Evolutionary conservation across 2,113 vertebrate genomes (phyloP).

Genomic region (Ciconia boyciana): DNA sequence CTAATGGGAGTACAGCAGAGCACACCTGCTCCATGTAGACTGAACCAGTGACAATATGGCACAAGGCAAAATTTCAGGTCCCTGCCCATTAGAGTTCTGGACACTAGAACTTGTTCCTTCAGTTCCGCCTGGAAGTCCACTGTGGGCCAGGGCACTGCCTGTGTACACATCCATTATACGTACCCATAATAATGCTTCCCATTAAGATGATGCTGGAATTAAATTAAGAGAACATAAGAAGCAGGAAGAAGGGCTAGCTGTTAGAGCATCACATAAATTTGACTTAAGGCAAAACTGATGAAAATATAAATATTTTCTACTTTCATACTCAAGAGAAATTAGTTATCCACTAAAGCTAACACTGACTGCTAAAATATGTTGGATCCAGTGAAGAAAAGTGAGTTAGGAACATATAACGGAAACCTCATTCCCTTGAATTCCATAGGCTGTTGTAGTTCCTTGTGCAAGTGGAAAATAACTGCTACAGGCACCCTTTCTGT

Average conservation of each 20-base stretch:
- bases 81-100: background rate
- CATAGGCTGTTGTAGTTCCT: background rate
- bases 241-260: background rate
- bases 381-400: background rate
- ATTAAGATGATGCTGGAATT: background rate
- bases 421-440: background rate
- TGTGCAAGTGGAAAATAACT: background rate
- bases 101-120: background rate
- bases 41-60: background rate
- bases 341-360: background rate
- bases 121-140: background rate
- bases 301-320: background rate
- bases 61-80: background rate
- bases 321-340: background rate
- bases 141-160: background rate
- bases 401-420: background rate
- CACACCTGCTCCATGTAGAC: background rate
- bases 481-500: background rate
- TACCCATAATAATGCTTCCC: background rate
- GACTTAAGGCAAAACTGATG: background rate
- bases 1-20: background rate
- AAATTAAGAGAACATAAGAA: background rate
- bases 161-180: background rate
- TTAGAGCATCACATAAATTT: background rate
- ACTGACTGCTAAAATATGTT: background rate